Evolutionary conservation across 2,888 invertebrate species (phyloP).

Genomic region (Campoletis raptor): DNA sequence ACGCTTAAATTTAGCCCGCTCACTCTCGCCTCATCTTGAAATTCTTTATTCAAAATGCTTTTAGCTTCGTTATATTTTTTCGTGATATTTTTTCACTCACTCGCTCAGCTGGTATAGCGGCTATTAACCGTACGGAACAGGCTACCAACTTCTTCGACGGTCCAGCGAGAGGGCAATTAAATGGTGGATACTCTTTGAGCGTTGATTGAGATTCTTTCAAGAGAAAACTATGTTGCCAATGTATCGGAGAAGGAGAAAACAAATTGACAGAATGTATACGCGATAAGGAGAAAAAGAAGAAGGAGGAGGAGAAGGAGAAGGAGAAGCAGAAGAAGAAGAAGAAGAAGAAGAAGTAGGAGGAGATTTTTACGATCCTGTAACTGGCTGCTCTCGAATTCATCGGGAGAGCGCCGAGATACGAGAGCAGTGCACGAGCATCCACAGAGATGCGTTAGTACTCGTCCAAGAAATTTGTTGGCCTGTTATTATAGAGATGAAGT

Average conservation of each 20-base stretch:
- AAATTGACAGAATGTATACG: conserved; percentile 12
- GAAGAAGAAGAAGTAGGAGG: conserved; percentile 53
- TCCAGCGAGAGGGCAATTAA: neutral
- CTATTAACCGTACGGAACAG: neutral
- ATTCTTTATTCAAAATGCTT: neutral
- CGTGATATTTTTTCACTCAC: neutral
- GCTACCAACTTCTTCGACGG: neutral
- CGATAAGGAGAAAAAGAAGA: neutral
- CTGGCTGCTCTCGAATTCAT: conserved; percentile 66
- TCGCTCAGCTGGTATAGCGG: neutral
- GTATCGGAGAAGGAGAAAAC: neutral
- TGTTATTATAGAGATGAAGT: conserved; percentile 76
- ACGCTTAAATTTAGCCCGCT: neutral
- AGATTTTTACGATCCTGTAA: conserved; percentile 74
- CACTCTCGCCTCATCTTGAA: neutral
- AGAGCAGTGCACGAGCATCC: conserved; percentile 60
- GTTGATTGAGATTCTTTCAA: conserved; percentile 14
- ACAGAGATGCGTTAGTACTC: conserved; percentile 69
- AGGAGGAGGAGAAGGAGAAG: neutral
- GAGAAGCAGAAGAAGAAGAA: conserved; percentile 23
- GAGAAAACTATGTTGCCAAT: conserved; percentile 2
- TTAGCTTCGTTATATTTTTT: neutral
- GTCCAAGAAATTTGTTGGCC: conserved; percentile 62
- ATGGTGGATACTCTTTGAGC: neutral
- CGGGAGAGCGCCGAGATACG: conserved; percentile 49